Conservation (phyloP, 2,888 invertebrate genomes). For the Quadroppia sp. region DNA sequence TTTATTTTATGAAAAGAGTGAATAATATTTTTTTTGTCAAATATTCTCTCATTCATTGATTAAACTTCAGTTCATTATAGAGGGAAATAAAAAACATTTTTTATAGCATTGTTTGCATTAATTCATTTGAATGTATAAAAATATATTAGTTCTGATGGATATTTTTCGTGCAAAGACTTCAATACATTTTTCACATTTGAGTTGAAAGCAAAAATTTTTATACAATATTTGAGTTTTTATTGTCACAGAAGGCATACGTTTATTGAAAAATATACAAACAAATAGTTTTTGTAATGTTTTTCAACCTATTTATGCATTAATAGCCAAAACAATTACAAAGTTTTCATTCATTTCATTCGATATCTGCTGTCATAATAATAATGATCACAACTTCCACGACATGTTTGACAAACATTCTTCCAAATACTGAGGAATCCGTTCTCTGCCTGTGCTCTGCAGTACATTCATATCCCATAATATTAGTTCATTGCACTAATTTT, state of each 20-base stretch:
- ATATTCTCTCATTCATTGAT: background rate
- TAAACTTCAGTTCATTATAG: background rate
- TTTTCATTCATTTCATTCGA: background rate
- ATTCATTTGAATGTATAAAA: background rate
- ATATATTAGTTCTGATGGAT: constrained; percentile 10
- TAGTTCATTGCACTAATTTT: constrained; percentile 27
- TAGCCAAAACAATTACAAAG: constrained; percentile 10
- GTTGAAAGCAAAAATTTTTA: background rate
- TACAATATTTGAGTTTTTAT: background rate
- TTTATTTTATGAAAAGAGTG: background rate
- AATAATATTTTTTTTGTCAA: background rate
- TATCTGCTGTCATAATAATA: background rate
- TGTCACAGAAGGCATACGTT: constrained; percentile 8
- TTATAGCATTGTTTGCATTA: background rate
- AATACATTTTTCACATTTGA: background rate
- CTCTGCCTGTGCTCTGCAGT: background rate
- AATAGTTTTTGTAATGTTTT: background rate
- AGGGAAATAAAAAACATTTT: background rate
- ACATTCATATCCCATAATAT: constrained; percentile 8
- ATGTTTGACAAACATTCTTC: background rate
- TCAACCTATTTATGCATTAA: constrained; percentile 1
- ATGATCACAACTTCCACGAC: background rate
- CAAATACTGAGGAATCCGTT: background rate
- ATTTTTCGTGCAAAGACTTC: constrained; percentile 17
- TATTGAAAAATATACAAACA: background rate